A percentile compares a stretch with the other conserved stretches of the same genome.
Conservation (phyloP, 2,797 vertebrate genomes). For the Lepidocolaptes lacrymiger region DNA sequence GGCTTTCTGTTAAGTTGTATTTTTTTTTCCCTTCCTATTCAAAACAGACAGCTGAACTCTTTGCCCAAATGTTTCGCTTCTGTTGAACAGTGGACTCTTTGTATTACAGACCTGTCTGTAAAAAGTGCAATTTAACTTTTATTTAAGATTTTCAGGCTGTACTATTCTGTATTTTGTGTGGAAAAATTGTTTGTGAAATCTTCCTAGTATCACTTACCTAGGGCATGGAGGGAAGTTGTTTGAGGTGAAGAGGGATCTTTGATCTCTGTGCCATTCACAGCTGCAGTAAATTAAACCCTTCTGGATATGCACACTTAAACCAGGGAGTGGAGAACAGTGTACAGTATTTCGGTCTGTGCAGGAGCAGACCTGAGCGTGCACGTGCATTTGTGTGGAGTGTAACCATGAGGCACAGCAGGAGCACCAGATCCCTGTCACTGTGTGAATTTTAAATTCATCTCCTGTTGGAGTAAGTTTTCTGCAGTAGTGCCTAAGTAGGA, state of each 20-base stretch:
- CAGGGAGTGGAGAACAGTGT: rapidly evolving
- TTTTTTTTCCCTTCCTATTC: neutral
- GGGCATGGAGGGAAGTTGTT: rapidly evolving
- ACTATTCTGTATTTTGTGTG: neutral
- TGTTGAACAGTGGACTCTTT: neutral
- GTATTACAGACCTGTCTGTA: neutral
- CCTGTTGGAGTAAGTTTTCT: neutral
- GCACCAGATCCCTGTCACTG: neutral
- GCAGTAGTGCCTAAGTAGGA: neutral
- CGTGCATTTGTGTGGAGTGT: rapidly evolving
- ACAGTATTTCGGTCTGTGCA: rapidly evolving
- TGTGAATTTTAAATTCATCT: neutral
- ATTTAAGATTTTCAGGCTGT: neutral
- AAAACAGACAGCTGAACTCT: neutral
- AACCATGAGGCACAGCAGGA: neutral
- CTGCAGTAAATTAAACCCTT: neutral
- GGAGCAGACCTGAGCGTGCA: neutral
- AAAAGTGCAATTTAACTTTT: neutral
- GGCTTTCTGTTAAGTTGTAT: neutral
- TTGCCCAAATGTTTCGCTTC: neutral
- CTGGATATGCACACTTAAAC: neutral
- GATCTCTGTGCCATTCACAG: neutral
- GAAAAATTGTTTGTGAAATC: neutral
- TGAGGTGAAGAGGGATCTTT: neutral
- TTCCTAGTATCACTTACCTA: neutral